phyloP scores from a whole-genome alignment of 2,888 invertebrate species.

The Sphaerophoria taeniata region DNA sequence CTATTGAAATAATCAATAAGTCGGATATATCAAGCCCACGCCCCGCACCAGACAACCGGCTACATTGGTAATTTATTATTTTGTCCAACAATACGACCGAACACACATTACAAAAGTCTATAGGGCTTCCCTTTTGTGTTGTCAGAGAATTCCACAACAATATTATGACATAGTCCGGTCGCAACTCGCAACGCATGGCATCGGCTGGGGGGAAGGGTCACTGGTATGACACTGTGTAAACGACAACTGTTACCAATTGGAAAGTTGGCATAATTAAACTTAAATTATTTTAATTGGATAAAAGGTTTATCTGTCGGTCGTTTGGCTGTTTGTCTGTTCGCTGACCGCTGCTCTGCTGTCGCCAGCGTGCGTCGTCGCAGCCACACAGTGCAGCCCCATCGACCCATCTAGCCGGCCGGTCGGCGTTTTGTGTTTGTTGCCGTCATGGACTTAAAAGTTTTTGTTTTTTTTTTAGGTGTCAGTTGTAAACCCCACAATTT shows the following conservation, averaged over 20 bases:
- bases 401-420: not conserved
- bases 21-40: not conserved
- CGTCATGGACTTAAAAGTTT: not conserved
- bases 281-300: conserved; percentile 72
- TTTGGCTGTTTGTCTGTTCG: conserved; percentile 39
- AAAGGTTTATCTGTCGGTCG: conserved; percentile 52
- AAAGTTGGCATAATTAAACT: conserved; percentile 70
- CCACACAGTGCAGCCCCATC: not conserved
- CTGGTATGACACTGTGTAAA: conserved; percentile 52
- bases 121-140: conserved; percentile 46
- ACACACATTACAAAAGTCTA: not conserved
- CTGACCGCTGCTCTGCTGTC: not conserved
- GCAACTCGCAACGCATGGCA: conserved; percentile 2
- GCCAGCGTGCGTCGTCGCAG: too few species aligned
- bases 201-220: conserved; percentile 18
- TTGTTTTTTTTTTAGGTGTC: conserved; percentile 21
- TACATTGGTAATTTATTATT: not conserved
- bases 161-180: conserved; percentile 30
- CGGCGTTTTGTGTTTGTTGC: conserved; percentile 37
- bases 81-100: not conserved
- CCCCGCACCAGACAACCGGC: not conserved
- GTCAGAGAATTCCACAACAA: not conserved
- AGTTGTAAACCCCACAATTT: conserved; percentile 52
- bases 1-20: conserved; percentile 42
- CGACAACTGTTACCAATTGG: conserved; percentile 46